phyloP scores from a whole-genome alignment of 2,113 vertebrate species.

The Emydocephalus ijimae region DNA sequence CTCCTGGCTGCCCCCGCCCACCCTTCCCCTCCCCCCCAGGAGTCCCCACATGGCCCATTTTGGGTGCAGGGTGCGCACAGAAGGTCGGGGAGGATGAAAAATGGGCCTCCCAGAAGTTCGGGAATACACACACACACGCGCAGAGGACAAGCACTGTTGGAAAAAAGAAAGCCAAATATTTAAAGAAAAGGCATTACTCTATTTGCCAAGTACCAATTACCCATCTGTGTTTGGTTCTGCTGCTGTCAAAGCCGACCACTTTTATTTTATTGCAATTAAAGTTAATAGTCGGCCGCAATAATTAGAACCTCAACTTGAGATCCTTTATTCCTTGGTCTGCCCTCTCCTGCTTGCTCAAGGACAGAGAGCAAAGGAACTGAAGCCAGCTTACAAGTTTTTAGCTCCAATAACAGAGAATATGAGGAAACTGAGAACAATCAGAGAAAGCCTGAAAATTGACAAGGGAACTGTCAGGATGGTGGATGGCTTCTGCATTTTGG shows the following conservation, averaged over 20 bases:
- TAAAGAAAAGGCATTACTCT: neutral
- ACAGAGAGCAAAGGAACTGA: neutral
- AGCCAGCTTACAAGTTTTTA: neutral
- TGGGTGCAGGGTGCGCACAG: too few species aligned
- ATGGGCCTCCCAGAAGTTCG: too few species aligned
- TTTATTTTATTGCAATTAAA: neutral
- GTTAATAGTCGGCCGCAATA: neutral
- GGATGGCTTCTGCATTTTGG: neutral
- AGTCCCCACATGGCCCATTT: too few species aligned
- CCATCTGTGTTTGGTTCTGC: neutral
- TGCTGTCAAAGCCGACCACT: neutral
- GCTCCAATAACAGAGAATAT: neutral
- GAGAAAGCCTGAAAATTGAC: neutral
- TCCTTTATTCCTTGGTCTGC: neutral
- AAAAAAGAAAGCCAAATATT: neutral
- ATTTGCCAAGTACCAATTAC: neutral
- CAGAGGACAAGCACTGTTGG: neutral
- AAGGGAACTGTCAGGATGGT: neutral
- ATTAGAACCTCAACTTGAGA: neutral
- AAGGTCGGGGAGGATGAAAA: too few species aligned
- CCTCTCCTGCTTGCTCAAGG: neutral
- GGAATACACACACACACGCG: too few species aligned
- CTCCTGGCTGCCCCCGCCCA: too few species aligned
- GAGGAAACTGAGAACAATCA: neutral
- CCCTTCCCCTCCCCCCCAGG: too few species aligned